Conservation (phyloP, 37 sponge, comb jelly and placozoan species). For the Bolinopsis microptera region DNA sequence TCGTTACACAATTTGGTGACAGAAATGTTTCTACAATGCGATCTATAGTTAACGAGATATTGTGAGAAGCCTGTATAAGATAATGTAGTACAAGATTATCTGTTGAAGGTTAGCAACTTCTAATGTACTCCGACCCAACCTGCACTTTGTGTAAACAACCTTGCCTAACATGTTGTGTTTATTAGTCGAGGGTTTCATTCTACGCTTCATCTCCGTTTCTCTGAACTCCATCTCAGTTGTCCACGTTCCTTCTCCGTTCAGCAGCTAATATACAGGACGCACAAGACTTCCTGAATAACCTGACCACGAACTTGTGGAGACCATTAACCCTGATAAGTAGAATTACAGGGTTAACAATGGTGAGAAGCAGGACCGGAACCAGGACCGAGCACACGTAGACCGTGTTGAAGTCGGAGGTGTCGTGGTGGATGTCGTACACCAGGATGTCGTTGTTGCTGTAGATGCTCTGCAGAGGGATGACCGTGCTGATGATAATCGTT, state of each 20-base stretch:
- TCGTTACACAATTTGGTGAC: too few species aligned
- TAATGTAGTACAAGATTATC: too few species aligned
- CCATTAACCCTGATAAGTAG: slow-evolving; percentile 11
- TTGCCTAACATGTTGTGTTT: not conserved
- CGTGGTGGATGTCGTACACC: not conserved
- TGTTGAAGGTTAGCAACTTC: too few species aligned
- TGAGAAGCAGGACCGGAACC: not conserved
- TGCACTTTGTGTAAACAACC: too few species aligned
- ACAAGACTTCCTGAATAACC: not conserved
- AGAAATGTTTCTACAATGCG: too few species aligned
- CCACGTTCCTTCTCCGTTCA: not conserved
- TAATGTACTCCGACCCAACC: too few species aligned
- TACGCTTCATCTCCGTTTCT: not conserved
- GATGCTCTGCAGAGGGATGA: not conserved
- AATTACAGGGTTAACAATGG: not conserved
- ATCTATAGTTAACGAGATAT: too few species aligned
- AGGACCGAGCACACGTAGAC: slow-evolving; percentile 7
- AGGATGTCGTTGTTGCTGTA: not conserved
- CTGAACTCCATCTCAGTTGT: not conserved
- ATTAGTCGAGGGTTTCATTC: not conserved
- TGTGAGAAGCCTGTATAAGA: too few species aligned
- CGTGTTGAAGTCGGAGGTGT: not conserved
- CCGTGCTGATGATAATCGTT: not conserved
- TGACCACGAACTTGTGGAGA: not conserved
- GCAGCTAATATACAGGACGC: not conserved